A percentile compares a stretch with the other conserved stretches of the same genome.
Evolutionary conservation across 2,797 vertebrate species (phyloP).

Genomic region (Acrocephalus scirpaceus): DNA sequence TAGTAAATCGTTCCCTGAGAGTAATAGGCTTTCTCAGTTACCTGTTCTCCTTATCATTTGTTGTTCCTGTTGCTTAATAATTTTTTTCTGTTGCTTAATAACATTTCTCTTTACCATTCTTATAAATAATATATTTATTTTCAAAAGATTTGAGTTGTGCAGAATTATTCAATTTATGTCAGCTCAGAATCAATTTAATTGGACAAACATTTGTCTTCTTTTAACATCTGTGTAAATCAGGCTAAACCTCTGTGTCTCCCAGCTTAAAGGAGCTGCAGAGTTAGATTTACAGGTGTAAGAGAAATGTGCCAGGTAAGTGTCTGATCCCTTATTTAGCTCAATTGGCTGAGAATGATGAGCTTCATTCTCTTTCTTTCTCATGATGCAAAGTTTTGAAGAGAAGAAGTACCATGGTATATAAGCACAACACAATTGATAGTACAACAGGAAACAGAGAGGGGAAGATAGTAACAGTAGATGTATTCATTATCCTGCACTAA

Average conservation of each 20-base stretch:
- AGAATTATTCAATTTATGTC: not conserved
- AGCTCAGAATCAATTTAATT: slow-evolving; percentile 7
- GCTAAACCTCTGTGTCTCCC: not conserved
- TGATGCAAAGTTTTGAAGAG: not conserved
- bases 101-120: not conserved
- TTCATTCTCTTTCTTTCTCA: not conserved
- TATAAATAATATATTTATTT: slow-evolving; percentile 7
- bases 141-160: not conserved
- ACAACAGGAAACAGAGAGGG: not conserved
- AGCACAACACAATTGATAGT: not conserved
- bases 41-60: not conserved
- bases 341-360: not conserved
- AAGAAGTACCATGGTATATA: not conserved
- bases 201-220: slow-evolving; percentile 2
- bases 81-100: not conserved
- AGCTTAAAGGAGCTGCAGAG: not conserved
- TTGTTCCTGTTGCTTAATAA: not conserved
- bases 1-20: not conserved
- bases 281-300: not conserved
- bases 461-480: not conserved
- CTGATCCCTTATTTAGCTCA: not conserved
- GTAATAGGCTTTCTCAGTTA: not conserved
- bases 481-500: not conserved
- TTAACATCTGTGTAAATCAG: not conserved
- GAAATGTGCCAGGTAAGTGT: not conserved